Percentiles rank a stretch among this genome's conserved stretches.
Conservation (phyloP, 2,797 vertebrate genomes). For the Bovichtus diacanthus region DNA sequence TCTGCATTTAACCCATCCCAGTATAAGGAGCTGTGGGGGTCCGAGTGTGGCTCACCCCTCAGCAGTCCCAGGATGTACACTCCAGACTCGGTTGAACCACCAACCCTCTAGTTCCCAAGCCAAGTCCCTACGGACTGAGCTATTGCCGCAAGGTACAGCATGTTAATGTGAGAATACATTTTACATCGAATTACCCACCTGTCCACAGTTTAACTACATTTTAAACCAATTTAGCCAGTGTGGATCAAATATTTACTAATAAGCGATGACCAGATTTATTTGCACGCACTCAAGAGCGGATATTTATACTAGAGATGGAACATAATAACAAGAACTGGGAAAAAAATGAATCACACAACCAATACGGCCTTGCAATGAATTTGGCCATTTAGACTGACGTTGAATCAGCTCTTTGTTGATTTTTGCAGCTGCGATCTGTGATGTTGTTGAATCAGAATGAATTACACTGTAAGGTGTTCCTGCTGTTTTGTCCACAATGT, state of each 20-base stretch:
- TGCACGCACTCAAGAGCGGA: neutral
- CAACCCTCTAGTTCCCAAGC: no score
- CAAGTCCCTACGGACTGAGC: no score
- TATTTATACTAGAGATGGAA: neutral
- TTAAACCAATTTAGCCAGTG: neutral
- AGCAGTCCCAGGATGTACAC: no score
- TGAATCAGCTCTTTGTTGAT: neutral
- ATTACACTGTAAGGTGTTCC: neutral
- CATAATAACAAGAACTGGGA: neutral
- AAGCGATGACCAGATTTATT: neutral
- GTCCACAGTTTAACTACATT: neutral
- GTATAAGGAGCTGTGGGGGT: no score
- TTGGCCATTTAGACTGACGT: no score
- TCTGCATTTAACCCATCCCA: no score
- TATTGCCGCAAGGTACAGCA: neutral
- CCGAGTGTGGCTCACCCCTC: no score
- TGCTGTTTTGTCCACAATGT: slow-evolving; percentile 1
- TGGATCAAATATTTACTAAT: neutral
- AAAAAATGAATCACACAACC: neutral
- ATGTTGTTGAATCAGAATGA: neutral
- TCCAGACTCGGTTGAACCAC: no score
- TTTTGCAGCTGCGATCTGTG: neutral
- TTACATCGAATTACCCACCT: neutral
- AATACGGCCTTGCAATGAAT: neutral
- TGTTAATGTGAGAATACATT: neutral